phyloP scores from a whole-genome alignment of 2,888 invertebrate species.

The Temnothorax rugatulus region DNA sequence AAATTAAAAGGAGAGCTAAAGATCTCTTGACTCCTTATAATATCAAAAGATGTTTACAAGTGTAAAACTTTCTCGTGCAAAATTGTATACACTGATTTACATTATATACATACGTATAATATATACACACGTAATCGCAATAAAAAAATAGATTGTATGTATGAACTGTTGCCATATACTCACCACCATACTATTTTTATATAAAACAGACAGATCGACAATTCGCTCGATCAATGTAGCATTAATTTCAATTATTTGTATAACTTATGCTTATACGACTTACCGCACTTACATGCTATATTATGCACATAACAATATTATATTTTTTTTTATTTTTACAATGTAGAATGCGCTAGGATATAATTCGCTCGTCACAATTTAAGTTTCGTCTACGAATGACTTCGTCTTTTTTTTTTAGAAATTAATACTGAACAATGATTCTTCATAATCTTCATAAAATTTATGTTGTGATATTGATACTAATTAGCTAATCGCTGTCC shows the following conservation, averaged over 20 bases:
- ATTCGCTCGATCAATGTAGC: neutral
- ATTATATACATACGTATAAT: slow-evolving; percentile 80
- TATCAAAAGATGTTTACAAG: slow-evolving; percentile 81
- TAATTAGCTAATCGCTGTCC: neutral
- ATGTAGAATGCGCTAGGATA: neutral
- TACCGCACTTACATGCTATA: neutral
- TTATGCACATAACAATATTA: slow-evolving; percentile 10
- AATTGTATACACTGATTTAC: slow-evolving; percentile 83
- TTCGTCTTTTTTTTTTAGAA: neutral
- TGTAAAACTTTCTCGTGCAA: slow-evolving; percentile 83
- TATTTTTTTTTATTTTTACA: slow-evolving; percentile 1
- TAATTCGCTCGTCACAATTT: neutral
- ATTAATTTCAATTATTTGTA: slow-evolving; percentile 13
- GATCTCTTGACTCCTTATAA: slow-evolving; percentile 61
- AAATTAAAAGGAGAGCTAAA: slow-evolving; percentile 64
- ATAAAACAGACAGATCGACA: neutral
- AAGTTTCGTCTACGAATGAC: neutral
- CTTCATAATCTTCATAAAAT: neutral
- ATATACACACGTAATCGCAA: slow-evolving; percentile 56
- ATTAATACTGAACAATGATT: neutral
- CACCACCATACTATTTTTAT: neutral
- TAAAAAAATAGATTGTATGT: slow-evolving; percentile 81
- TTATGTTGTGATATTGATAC: slow-evolving; percentile 4
- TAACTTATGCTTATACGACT: neutral
- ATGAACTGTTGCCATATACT: slow-evolving; percentile 66